Conservation (phyloP, 2,113 vertebrate genomes). For the Podiceps cristatus region DNA sequence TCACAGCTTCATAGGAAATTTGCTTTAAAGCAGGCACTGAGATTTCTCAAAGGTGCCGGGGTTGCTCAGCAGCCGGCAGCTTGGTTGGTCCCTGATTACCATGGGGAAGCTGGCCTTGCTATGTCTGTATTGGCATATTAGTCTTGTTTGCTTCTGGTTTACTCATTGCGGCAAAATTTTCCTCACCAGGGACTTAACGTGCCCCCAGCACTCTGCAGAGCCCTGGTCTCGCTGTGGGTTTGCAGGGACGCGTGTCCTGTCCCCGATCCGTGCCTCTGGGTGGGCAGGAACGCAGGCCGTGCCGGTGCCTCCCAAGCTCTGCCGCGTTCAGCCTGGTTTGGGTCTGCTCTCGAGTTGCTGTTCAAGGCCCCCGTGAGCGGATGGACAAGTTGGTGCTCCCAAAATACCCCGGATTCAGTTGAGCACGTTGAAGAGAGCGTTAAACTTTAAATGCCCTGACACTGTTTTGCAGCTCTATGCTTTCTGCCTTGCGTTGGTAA, state of each 20-base stretch:
- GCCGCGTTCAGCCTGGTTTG: fast-evolving
- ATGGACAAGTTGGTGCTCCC: too few species aligned
- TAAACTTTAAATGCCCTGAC: not conserved
- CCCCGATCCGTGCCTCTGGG: fast-evolving
- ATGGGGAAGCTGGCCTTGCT: fast-evolving
- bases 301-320: fast-evolving
- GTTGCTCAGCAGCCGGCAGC: not conserved
- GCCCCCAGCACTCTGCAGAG: not conserved
- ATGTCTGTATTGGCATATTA: fast-evolving
- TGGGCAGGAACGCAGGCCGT: fast-evolving
- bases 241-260: not conserved
- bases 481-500: not conserved
- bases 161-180: not conserved
- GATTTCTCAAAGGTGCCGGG: not conserved
- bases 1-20: not conserved
- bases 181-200: fast-evolving
- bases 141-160: not conserved
- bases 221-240: not conserved
- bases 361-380: fast-evolving
- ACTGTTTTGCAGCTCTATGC: not conserved
- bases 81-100: not conserved
- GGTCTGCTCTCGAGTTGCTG: not conserved
- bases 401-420: not conserved
- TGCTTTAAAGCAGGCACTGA: not conserved
- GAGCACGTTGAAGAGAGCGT: not conserved